Evolutionary conservation across 2,888 invertebrate genomes (phyloP).

Genomic region (Xanthia icteritia): DNA sequence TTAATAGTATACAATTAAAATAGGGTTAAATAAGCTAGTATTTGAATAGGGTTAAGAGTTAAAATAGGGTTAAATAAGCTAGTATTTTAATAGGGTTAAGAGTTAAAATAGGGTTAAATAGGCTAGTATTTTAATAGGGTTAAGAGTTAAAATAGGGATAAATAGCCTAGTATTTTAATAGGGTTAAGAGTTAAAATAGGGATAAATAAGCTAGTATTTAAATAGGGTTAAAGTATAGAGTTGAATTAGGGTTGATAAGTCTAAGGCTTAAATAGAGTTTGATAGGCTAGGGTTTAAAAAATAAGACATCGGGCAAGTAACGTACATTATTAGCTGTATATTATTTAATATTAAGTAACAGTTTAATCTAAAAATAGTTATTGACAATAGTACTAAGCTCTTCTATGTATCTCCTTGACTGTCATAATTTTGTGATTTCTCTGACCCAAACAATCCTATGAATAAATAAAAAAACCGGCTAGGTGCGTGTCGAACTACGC

Average conservation of each 20-base stretch:
- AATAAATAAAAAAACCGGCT: not conserved
- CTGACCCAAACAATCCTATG: not conserved
- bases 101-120: not conserved
- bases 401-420: not conserved
- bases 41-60: no score
- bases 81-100: no score
- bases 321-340: not conserved
- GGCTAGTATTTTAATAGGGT: not conserved
- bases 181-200: not conserved
- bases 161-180: not conserved
- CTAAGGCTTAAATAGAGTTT: not conserved
- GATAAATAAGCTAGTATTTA: not conserved
- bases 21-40: no score
- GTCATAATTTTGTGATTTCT: not conserved
- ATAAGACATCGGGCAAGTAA: not conserved
- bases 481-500: no score
- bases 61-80: not conserved
- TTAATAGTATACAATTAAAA: no score
- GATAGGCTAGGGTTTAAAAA: not conserved
- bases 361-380: not conserved
- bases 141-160: not conserved
- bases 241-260: not conserved
- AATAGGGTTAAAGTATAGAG: not conserved
- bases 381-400: not conserved
- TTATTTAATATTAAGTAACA: not conserved